Percentiles rank a stretch among this genome's conserved stretches.
Conservation (phyloP, 2,113 vertebrate genomes). For the Cheirogaleus medius region DNA sequence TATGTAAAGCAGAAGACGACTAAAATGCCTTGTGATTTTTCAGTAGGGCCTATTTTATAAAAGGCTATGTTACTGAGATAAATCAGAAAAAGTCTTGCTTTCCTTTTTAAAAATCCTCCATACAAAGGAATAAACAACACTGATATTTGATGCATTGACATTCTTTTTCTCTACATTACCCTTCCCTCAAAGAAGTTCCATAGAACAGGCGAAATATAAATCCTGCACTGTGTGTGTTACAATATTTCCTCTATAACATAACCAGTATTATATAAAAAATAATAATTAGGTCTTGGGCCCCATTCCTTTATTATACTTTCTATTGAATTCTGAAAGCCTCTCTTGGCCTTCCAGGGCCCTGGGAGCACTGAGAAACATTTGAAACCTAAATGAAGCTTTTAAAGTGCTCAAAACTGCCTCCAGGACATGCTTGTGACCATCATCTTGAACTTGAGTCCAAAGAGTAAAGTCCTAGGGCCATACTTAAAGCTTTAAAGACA, state of each 20-base stretch:
- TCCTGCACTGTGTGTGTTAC: neutral
- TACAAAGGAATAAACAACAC: neutral
- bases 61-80: neutral
- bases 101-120: constrained; percentile 24
- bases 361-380: constrained; percentile 58
- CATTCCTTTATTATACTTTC: neutral
- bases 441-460: constrained; percentile 63
- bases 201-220: constrained; percentile 29
- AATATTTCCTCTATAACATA: neutral
- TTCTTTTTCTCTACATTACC: neutral
- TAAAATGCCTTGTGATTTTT: constrained; percentile 15
- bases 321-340: constrained; percentile 52
- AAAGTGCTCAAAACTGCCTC: constrained; percentile 65
- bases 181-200: neutral
- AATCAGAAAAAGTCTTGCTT: neutral
- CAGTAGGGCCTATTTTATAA: neutral
- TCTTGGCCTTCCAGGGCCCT: neutral
- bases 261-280: neutral
- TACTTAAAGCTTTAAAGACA: constrained; percentile 73
- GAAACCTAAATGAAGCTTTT: constrained; percentile 73
- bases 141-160: neutral
- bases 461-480: constrained; percentile 69
- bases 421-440: constrained; percentile 68
- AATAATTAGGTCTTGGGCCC: constrained; percentile 4
- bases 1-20: neutral